Evolutionary conservation across 2,888 invertebrate species (phyloP).

Genomic region (Hartigia nigra): DNA sequence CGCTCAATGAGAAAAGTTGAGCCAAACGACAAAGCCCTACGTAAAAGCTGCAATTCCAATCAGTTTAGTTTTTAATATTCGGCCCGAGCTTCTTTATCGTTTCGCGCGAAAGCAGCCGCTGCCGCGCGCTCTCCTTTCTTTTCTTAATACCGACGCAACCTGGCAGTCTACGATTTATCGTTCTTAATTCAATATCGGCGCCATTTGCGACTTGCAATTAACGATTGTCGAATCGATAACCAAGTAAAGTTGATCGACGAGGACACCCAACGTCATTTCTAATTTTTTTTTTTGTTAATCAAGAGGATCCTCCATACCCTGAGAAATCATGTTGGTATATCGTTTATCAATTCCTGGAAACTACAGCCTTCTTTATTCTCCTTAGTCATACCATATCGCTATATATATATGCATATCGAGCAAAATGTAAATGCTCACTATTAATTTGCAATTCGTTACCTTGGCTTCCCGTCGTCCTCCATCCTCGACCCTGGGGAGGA

Average conservation of each 20-base stretch:
- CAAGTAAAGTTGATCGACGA: not conserved
- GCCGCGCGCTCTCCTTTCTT: slow-evolving; percentile 36
- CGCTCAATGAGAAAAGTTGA: not conserved
- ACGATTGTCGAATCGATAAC: slow-evolving; percentile 46
- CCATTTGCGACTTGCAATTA: slow-evolving; percentile 49
- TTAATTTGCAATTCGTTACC: slow-evolving; percentile 41
- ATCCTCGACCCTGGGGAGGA: slow-evolving; percentile 9
- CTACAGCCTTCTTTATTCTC: not conserved
- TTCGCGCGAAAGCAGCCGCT: slow-evolving; percentile 25
- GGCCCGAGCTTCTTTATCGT: slow-evolving; percentile 55
- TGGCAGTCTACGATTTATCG: slow-evolving; percentile 58
- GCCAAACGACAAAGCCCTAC: not conserved
- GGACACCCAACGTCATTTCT: not conserved
- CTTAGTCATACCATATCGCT: not conserved
- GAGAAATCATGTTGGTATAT: not conserved
- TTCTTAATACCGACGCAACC: slow-evolving; percentile 47
- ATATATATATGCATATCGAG: slow-evolving; percentile 9
- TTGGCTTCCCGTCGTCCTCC: slow-evolving; percentile 9
- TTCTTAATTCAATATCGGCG: slow-evolving; percentile 58
- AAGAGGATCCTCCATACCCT: not conserved
- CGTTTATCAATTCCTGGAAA: not conserved
- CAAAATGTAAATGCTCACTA: slow-evolving; percentile 60
- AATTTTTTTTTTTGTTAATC: not conserved
- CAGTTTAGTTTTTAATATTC: slow-evolving; percentile 62
- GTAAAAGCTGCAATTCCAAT: slow-evolving; percentile 40